phyloP scores from a whole-genome alignment of 2,113 vertebrate species.

The Siphamia tubifer region DNA sequence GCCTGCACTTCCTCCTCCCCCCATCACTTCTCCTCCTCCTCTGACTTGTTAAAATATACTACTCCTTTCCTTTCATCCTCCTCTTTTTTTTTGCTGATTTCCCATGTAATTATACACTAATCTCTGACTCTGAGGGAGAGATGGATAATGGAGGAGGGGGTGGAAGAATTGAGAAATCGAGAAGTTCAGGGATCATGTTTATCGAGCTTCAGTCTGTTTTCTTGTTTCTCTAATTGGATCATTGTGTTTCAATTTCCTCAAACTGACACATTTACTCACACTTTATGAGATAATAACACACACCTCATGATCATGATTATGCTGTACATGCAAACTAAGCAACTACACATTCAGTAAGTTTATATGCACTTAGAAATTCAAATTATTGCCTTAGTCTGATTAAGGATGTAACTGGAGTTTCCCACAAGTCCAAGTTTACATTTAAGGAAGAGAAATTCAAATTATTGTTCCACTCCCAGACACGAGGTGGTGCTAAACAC shows the following conservation, averaged over 20 bases:
- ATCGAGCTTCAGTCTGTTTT: not conserved
- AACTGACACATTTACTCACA: too few relatives aligned
- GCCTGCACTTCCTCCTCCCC: constrained; percentile 40
- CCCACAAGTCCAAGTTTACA: too few relatives aligned
- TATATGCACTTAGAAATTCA: too few relatives aligned
- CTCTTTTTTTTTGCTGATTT: constrained; percentile 73
- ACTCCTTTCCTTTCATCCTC: not conserved
- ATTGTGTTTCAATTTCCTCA: not conserved
- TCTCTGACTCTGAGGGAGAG: constrained; percentile 66
- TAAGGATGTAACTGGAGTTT: too few relatives aligned
- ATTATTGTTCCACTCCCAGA: too few relatives aligned
- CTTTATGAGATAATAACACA: too few relatives aligned
- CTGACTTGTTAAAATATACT: constrained; percentile 88
- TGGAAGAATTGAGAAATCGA: not conserved
- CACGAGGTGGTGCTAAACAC: too few relatives aligned
- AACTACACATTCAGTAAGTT: too few relatives aligned
- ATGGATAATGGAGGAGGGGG: constrained; percentile 10
- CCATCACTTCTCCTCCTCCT: constrained; percentile 25
- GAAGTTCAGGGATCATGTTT: not conserved
- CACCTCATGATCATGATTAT: too few relatives aligned
- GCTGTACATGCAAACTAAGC: too few relatives aligned
- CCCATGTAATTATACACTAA: constrained; percentile 78
- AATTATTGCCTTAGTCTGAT: too few relatives aligned
- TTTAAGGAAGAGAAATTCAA: too few relatives aligned
- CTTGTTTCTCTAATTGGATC: not conserved